A percentile compares a stretch with the other conserved stretches of the same genome.
Evolutionary conservation across 2,888 invertebrate species (phyloP).

Genomic region (Mesoligia furuncula): DNA sequence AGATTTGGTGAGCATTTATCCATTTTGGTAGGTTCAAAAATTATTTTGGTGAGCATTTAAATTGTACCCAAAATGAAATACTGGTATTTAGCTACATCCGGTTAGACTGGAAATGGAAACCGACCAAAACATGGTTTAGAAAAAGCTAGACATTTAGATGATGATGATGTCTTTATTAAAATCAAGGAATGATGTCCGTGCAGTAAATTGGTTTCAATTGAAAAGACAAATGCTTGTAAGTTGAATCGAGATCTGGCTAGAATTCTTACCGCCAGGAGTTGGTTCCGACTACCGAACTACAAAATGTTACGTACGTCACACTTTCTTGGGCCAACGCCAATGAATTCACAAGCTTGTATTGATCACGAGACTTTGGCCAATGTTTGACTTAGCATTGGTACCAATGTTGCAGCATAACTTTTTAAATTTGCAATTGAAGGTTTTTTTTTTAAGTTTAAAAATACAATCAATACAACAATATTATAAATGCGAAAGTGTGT

Average conservation of each 20-base stretch:
- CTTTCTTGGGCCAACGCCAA: constrained; percentile 28
- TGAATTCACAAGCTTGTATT: constrained; percentile 14
- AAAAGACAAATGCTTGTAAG: neutral
- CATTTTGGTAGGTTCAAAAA: no score
- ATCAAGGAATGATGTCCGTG: neutral
- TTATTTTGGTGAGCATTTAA: no score
- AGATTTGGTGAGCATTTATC: no score
- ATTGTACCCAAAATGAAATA: no score
- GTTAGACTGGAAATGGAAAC: neutral
- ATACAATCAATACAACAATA: no score
- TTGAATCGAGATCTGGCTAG: constrained; percentile 9
- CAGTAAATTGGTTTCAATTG: constrained; percentile 16
- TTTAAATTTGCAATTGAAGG: neutral
- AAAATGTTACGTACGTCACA: constrained; percentile 26
- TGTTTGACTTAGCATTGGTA: constrained; percentile 30
- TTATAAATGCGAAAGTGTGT: no score
- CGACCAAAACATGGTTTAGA: neutral
- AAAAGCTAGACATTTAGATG: no score
- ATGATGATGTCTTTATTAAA: neutral
- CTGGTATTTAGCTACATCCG: neutral
- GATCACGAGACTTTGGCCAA: constrained; percentile 41
- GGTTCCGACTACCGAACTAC: constrained; percentile 16
- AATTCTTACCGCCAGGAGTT: neutral
- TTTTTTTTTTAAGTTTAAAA: no score
- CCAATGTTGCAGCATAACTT: constrained; percentile 1